These are phyloP conservation scores for Noctilio leporinus DNA, from an alignment of 2,113 vertebrate genomes.

Conservation along the genomic window DNA sequence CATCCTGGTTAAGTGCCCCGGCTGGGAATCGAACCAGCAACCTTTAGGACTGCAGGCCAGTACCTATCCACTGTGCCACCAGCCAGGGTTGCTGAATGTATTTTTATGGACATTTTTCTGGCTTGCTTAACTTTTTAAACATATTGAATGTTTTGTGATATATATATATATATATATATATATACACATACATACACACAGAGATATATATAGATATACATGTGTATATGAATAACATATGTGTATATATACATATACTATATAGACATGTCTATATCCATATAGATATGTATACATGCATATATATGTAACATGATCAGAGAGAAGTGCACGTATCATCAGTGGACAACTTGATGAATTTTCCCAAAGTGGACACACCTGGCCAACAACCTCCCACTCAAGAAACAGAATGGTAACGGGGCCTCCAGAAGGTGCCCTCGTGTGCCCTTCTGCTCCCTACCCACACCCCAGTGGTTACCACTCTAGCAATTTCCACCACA, in stretches of 20 bases:
- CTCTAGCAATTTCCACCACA: not conserved
- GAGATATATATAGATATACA: too few species aligned
- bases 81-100: too few species aligned
- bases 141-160: not conserved
- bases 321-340: not conserved
- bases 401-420: not conserved
- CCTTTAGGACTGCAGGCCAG: too few species aligned
- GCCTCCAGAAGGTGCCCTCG: not conserved
- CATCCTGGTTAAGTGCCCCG: too few species aligned
- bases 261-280: too few species aligned
- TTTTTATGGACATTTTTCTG: not conserved
- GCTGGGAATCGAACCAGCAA: too few species aligned
- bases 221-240: too few species aligned
- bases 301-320: not conserved
- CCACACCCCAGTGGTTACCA: not conserved
- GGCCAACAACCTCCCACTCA: not conserved
- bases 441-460: fast-evolving
- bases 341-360: not conserved
- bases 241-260: too few species aligned
- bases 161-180: too few species aligned
- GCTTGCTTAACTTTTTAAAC: not conserved
- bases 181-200: too few species aligned
- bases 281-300: too few species aligned
- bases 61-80: too few species aligned
- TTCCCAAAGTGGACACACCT: not conserved